Percentiles rank a stretch among this genome's conserved stretches.
Evolutionary conservation across 2,797 vertebrate species (phyloP).

Genomic region (Pogonophryne albipinna): DNA sequence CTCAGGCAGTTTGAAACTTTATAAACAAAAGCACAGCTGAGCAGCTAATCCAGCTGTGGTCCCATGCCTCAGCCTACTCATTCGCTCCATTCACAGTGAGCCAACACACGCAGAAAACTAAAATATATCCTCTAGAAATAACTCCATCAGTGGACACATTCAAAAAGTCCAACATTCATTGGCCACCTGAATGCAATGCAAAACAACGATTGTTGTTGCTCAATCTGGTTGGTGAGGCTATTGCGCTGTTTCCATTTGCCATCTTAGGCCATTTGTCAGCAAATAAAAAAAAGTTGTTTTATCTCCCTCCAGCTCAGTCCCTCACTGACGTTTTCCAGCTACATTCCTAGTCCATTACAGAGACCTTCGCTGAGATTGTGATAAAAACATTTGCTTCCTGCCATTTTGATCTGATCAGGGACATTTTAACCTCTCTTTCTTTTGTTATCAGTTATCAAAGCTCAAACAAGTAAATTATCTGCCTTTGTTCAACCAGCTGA

Average conservation of each 20-base stretch:
- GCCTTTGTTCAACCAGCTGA: slow-evolving; percentile 66
- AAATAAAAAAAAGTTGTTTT: slow-evolving; percentile 33
- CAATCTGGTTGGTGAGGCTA: slow-evolving; percentile 4
- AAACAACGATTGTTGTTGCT: slow-evolving; percentile 1
- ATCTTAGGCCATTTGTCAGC: slow-evolving; percentile 21
- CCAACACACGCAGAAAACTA: slow-evolving; percentile 48
- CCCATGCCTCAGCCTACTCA: slow-evolving; percentile 55
- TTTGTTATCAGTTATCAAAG: slow-evolving; percentile 73
- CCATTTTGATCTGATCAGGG: slow-evolving; percentile 81
- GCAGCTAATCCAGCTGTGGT: slow-evolving; percentile 80
- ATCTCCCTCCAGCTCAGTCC: slow-evolving; percentile 69
- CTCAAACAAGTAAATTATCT: slow-evolving; percentile 46
- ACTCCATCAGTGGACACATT: slow-evolving; percentile 36
- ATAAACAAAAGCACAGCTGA: slow-evolving; percentile 75
- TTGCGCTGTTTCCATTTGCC: neutral
- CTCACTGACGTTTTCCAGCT: slow-evolving; percentile 61
- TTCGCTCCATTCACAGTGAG: slow-evolving; percentile 60
- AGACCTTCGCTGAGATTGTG: slow-evolving; percentile 75
- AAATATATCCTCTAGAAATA: slow-evolving; percentile 50
- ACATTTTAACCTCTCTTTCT: slow-evolving; percentile 47
- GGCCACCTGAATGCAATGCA: neutral
- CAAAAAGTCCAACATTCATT: slow-evolving; percentile 18
- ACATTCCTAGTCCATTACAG: slow-evolving; percentile 76
- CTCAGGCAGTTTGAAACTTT: slow-evolving; percentile 52
- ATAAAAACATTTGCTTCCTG: slow-evolving; percentile 85